A percentile compares a stretch with the other conserved stretches of the same genome.
These are phyloP conservation scores for Scolanthus callimorphus DNA, from an alignment of 92 coral and sea anemone genomes.

Conservation along the genomic window DNA sequence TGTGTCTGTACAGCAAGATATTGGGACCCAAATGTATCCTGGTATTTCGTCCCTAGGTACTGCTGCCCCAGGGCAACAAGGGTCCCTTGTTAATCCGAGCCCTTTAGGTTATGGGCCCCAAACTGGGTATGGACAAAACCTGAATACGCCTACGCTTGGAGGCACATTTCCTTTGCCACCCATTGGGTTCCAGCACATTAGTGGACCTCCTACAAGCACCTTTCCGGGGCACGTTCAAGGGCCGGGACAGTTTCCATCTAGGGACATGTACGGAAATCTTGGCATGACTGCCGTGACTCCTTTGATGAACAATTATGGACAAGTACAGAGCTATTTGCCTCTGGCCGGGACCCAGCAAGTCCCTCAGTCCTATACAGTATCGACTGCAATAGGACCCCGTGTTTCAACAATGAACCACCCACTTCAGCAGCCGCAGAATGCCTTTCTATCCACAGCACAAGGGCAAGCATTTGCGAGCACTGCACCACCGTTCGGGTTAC, in stretches of 20 bases:
- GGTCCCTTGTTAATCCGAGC: slow-evolving; percentile 7
- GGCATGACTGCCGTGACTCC: slow-evolving; percentile 31
- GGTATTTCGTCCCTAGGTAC: slow-evolving; percentile 20
- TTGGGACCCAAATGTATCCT: slow-evolving; percentile 12
- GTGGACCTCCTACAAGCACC: slow-evolving; percentile 10
- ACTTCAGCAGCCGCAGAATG: slow-evolving; percentile 13
- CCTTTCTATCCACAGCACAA: slow-evolving; percentile 4
- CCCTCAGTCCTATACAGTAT: slow-evolving; percentile 69
- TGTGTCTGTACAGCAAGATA: slow-evolving; percentile 13
- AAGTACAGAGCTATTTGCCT: slow-evolving; percentile 25
- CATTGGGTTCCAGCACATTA: slow-evolving; percentile 8
- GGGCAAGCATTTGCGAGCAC: slow-evolving; percentile 6
- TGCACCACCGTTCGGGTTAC: slow-evolving; percentile 26
- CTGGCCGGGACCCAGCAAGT: slow-evolving; percentile 13
- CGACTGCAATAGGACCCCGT: slow-evolving; percentile 68
- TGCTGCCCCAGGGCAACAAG: slow-evolving; percentile 19
- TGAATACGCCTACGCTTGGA: slow-evolving; percentile 22
- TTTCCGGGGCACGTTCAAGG: slow-evolving; percentile 18
- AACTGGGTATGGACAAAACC: slow-evolving; percentile 8
- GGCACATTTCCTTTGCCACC: slow-evolving; percentile 31
- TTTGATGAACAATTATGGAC: slow-evolving; percentile 20
- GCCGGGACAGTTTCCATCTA: slow-evolving; percentile 10
- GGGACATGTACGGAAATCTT: slow-evolving; percentile 10
- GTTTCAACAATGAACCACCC: slow-evolving; percentile 71
- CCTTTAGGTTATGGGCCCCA: slow-evolving; percentile 22